Conservation (phyloP, 2,888 invertebrate species). For the Xylophagus ater region DNA sequence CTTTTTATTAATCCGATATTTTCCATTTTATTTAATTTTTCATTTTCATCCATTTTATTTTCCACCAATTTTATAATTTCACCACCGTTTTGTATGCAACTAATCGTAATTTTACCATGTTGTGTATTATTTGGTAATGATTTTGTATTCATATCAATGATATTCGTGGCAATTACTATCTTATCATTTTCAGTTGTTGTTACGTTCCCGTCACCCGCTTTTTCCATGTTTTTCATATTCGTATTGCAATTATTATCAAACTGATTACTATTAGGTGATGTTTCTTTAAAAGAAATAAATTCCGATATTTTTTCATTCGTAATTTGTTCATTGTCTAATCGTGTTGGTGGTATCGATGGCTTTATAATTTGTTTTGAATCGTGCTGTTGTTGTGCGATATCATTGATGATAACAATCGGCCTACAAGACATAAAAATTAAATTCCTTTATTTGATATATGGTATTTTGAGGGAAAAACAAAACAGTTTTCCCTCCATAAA, state of each 20-base stretch:
- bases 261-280: too few species aligned
- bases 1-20: too few species aligned
- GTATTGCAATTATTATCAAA: too few species aligned
- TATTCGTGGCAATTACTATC: slow-evolving; percentile 4
- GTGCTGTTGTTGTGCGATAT: slow-evolving; percentile 18
- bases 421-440: slow-evolving; percentile 19
- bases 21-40: background rate
- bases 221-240: background rate
- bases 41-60: background rate
- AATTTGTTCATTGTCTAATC: too few species aligned
- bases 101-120: background rate
- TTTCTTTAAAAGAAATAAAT: too few species aligned
- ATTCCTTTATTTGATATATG: background rate
- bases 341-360: too few species aligned
- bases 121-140: background rate
- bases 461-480: background rate
- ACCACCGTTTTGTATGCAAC: background rate
- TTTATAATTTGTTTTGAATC: background rate
- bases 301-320: too few species aligned
- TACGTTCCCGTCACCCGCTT: slow-evolving; percentile 4
- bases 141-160: slow-evolving; percentile 8
- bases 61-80: background rate
- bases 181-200: slow-evolving; percentile 8
- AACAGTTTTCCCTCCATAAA: too few species aligned
- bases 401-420: slow-evolving; percentile 33